Conservation (phyloP, 2,113 vertebrate genomes). For the Aegithalos caudatus region DNA sequence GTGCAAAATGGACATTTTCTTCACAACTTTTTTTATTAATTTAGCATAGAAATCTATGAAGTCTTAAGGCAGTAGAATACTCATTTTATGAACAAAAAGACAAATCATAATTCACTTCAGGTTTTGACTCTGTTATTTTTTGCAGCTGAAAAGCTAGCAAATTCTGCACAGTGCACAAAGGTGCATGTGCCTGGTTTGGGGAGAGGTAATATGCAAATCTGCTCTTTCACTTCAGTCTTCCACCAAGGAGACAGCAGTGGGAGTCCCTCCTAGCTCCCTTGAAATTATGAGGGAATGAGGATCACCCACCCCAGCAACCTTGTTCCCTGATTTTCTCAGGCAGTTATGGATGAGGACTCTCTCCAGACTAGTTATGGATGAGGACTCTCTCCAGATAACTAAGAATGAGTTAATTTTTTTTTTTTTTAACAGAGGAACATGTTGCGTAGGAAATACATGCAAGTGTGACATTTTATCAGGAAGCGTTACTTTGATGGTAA, state of each 20-base stretch:
- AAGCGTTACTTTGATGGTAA: not conserved
- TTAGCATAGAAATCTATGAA: conserved; percentile 22
- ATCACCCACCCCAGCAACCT: not conserved
- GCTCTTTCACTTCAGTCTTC: not conserved
- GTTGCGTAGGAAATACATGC: not conserved
- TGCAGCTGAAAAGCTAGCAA: not conserved
- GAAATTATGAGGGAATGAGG: not conserved
- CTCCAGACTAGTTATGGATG: not conserved
- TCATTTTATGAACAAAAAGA: not conserved
- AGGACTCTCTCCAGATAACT: not conserved
- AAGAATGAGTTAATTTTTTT: not conserved
- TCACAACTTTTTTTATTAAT: conserved; percentile 26
- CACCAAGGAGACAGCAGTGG: not conserved
- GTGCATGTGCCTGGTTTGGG: not conserved
- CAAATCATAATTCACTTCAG: not conserved
- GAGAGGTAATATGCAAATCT: not conserved
- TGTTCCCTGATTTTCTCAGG: not conserved
- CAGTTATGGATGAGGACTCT: not conserved
- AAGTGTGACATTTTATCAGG: not conserved
- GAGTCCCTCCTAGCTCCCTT: not conserved
- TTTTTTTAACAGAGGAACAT: not conserved
- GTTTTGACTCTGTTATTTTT: not conserved
- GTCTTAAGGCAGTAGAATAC: not conserved
- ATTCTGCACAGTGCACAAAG: not conserved
- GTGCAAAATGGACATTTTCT: conserved; percentile 43